These are phyloP conservation scores for Pristionchus exspectatus DNA, from an alignment of 2,888 invertebrate species.

Conservation along the genomic window DNA sequence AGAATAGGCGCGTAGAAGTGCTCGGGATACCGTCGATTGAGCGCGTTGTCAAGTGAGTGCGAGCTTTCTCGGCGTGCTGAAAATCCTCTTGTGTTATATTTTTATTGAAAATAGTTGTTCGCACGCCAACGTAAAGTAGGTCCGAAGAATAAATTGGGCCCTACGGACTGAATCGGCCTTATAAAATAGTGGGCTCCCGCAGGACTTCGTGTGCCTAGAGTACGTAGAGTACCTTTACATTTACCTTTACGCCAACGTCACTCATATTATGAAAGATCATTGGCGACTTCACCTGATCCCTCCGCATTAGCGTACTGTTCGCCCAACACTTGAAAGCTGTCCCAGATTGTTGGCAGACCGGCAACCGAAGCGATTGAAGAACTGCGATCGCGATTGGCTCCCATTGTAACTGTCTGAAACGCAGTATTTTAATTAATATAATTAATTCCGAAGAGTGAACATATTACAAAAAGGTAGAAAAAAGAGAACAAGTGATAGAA, in stretches of 20 bases:
- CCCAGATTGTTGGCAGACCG: constrained; percentile 77
- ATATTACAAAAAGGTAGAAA: neutral
- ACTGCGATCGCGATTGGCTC: constrained; percentile 37
- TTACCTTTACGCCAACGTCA: too few species aligned
- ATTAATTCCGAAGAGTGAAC: neutral
- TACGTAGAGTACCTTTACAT: too few species aligned
- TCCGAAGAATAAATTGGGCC: too few species aligned
- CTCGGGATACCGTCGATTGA: constrained; percentile 47
- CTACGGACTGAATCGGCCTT: too few species aligned
- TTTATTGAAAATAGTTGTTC: neutral
- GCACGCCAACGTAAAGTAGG: too few species aligned
- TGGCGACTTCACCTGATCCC: neutral
- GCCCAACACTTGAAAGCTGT: constrained; percentile 75
- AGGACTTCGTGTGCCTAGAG: too few species aligned
- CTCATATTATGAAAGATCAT: too few species aligned
- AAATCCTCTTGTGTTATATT: neutral
- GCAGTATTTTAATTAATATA: too few species aligned
- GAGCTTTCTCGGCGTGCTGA: constrained; percentile 50
- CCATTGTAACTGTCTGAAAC: neutral
- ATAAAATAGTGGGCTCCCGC: too few species aligned
- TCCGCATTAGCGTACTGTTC: constrained; percentile 65
- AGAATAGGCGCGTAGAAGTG: constrained; percentile 47
- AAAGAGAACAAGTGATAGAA: too few species aligned
- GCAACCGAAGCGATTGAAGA: constrained; percentile 57
- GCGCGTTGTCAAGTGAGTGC: constrained; percentile 42